Conservation (phyloP, 2,113 vertebrate genomes). For the Pica pica region DNA sequence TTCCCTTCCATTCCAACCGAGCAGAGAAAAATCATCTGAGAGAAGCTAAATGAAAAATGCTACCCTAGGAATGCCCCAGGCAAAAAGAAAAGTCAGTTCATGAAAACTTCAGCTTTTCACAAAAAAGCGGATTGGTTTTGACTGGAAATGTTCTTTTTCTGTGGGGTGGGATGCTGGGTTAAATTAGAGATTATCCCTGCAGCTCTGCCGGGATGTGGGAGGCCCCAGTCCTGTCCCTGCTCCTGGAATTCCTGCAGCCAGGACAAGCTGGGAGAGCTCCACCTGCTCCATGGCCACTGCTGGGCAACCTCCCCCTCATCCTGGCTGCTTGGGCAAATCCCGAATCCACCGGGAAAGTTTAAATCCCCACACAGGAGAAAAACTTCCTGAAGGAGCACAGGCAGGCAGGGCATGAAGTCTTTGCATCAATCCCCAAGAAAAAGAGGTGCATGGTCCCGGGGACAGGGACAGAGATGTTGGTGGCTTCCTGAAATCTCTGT, state of each 20-base stretch:
- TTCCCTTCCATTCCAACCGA: background rate
- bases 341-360: fast-evolving
- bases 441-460: background rate
- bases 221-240: too few relatives aligned
- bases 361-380: background rate
- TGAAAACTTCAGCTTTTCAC: background rate
- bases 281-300: fast-evolving
- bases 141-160: background rate
- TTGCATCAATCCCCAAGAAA: background rate
- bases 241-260: background rate
- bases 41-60: background rate
- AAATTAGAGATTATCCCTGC: background rate
- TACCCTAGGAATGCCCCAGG: background rate
- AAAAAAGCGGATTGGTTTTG: background rate
- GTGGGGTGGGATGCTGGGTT: background rate
- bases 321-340: background rate
- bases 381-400: background rate
- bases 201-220: background rate
- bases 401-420: background rate
- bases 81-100: background rate
- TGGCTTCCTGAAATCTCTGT: background rate
- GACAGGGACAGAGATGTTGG: background rate
- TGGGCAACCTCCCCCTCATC: background rate
- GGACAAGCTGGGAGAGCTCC: background rate
- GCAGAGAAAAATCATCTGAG: background rate